These are phyloP conservation scores for Melipona beecheii DNA, from an alignment of 2,888 invertebrate species.

Conservation along the genomic window DNA sequence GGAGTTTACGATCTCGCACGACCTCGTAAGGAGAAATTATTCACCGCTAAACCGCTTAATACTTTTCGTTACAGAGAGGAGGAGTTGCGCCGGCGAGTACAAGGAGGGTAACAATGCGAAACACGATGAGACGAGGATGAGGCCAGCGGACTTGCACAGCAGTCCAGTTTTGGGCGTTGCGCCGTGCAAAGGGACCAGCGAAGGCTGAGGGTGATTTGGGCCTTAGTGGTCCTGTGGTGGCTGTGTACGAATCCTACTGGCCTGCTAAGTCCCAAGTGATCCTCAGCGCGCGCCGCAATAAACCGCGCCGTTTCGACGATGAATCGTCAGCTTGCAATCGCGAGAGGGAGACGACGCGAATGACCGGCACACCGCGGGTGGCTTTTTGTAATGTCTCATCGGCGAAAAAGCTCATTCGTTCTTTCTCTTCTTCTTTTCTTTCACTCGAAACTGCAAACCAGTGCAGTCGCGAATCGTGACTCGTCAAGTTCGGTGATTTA, in stretches of 20 bases:
- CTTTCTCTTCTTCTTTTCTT: not conserved
- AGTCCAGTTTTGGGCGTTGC: slow-evolving; percentile 43
- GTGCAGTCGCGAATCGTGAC: not conserved
- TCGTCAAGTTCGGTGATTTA: slow-evolving; percentile 12
- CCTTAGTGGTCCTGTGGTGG: slow-evolving; percentile 90
- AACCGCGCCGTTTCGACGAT: slow-evolving; percentile 22
- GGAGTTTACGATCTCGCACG: not conserved
- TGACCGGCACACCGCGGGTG: slow-evolving; percentile 46
- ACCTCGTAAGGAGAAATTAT: slow-evolving; percentile 30
- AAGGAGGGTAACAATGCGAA: slow-evolving; percentile 45
- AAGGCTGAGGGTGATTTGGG: slow-evolving; percentile 85
- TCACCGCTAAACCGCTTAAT: slow-evolving; percentile 46
- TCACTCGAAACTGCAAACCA: not conserved
- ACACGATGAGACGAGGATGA: slow-evolving; percentile 14
- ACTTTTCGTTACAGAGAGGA: slow-evolving; percentile 30
- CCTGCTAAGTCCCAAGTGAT: slow-evolving; percentile 94
- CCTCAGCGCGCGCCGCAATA: slow-evolving; percentile 77
- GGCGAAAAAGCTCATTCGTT: not conserved
- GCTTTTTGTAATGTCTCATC: not conserved
- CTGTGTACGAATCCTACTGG: slow-evolving; percentile 89
- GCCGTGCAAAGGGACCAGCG: slow-evolving; percentile 20
- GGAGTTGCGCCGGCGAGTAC: slow-evolving; percentile 21
- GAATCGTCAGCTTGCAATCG: slow-evolving; percentile 22
- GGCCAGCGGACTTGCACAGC: not conserved
- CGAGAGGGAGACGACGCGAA: slow-evolving; percentile 11